Conservation (phyloP, 2,888 invertebrate species). For the Rhaphigaster nebulosa region DNA sequence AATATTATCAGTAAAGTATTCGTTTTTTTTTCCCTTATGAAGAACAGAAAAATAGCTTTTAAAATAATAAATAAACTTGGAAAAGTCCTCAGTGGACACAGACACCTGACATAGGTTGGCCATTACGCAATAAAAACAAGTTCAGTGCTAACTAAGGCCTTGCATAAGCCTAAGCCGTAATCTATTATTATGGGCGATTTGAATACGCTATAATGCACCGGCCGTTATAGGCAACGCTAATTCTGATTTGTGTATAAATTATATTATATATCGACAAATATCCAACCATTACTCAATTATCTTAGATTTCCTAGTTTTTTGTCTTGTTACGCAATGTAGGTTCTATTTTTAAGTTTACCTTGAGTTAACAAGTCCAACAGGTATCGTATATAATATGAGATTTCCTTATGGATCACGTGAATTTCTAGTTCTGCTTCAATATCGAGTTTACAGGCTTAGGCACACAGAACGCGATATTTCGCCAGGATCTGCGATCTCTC, state of each 20-base stretch:
- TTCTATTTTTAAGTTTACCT: slow-evolving; percentile 25
- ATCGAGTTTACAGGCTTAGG: too few species aligned
- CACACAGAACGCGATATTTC: too few species aligned
- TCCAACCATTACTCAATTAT: neutral
- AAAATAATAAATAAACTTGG: neutral
- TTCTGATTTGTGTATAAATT: slow-evolving; percentile 29
- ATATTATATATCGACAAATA: neutral
- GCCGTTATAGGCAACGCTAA: neutral
- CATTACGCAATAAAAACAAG: slow-evolving; percentile 8
- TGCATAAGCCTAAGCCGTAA: neutral
- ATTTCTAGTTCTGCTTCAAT: neutral
- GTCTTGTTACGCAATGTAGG: neutral
- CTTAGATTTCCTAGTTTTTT: slow-evolving; percentile 20
- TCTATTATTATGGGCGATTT: slow-evolving; percentile 9
- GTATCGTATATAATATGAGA: neutral
- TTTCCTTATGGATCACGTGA: slow-evolving; percentile 1
- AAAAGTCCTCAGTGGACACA: neutral
- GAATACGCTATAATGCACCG: neutral
- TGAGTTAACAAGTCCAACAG: neutral
- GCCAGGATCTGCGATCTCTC: too few species aligned
- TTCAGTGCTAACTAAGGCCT: neutral
- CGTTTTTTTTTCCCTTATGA: too few species aligned
- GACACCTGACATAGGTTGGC: neutral
- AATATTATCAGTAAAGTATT: too few species aligned
- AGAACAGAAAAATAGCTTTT: too few species aligned